Base-by-base conservation (phyloP, 2,888 invertebrate genomes). In the Athetis lepigone region DNA sequence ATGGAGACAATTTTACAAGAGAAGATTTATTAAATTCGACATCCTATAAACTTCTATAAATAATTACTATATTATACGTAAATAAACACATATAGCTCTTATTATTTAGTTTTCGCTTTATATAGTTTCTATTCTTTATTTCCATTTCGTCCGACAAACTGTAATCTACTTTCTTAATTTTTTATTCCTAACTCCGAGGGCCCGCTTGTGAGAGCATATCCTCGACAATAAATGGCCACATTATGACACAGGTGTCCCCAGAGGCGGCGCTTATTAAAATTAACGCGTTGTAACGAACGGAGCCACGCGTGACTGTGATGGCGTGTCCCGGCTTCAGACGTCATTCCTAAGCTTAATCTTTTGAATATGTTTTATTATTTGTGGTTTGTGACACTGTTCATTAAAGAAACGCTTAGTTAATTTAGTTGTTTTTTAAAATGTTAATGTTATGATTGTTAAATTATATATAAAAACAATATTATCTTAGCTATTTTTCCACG, bases 361-460 rank as follows among this genome's bases (percentile, higher is more conserved):
- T 65, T 39, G 73, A 54, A 73, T 70, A 65, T 75, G 73, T 60
- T 73, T 73, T 70, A 73, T 75, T 68, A 25, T 52, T 67, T 73
- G 40, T 29, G 70, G 70, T 47, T 62, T 45, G 63, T 51, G 36
- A 59, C 55, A 47, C 18, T 52, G 47, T 58, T n/a, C 6, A 19
- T 40, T 46, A 39, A 21, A 43, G 1, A 0, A 46, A 21, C 21
- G 11, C 4, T 36, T 19, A 21, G 33, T 46, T 39, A 29, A 27
- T 43, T n/a, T 29, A 27, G 4, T 65, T 21, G 16, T 5, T 9
- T 13, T 2, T 16, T 0, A 19, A 13, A 59, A 13, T n/a, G n/a
- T n/a, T n/a, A 7, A 4, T 3, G 2, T 11, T 2, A 5, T 29
- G 9, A 8, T 25, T 25, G 37, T 56, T 5, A 0, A n/a, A n/a